Evolutionary conservation across 2,888 invertebrate genomes (phyloP).

Genomic region (Enchytraeus crypticus): DNA sequence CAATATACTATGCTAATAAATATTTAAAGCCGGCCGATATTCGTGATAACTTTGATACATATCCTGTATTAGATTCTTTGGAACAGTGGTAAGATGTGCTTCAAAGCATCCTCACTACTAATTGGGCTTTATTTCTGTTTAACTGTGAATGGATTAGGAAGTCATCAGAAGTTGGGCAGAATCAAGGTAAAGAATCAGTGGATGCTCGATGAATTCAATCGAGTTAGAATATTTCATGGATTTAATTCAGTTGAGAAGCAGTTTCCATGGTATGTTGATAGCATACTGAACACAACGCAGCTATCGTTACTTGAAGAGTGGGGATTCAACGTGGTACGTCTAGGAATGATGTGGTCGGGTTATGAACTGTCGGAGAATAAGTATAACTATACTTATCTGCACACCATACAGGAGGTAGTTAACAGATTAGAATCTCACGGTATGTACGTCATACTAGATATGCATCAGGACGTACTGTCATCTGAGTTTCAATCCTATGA

Average conservation of each 20-base stretch:
- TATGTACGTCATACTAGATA: slow-evolving; percentile 32
- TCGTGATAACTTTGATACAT: no score
- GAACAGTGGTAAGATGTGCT: no score
- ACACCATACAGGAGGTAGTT: slow-evolving; percentile 23
- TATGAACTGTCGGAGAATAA: slow-evolving; percentile 23
- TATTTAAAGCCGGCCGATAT: no score
- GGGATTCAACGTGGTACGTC: slow-evolving; percentile 37
- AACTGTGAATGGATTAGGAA: no score
- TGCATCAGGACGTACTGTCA: slow-evolving; percentile 34
- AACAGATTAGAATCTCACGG: slow-evolving; percentile 37
- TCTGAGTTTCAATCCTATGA: slow-evolving; percentile 29
- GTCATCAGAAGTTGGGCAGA: no score
- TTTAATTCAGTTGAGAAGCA: slow-evolving; percentile 32
- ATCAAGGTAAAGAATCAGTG: slow-evolving; percentile 11
- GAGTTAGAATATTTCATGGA: slow-evolving; percentile 33
- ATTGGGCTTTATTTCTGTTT: no score
- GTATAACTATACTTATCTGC: slow-evolving; percentile 32
- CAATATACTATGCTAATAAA: no score
- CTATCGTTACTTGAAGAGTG: slow-evolving; percentile 27
- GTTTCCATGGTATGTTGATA: slow-evolving; percentile 29
- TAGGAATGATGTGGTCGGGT: slow-evolving; percentile 37
- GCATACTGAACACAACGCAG: slow-evolving; percentile 28
- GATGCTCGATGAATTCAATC: slow-evolving; percentile 28
- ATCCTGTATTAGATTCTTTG: no score
- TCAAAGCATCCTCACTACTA: no score